Evolutionary conservation across 2,888 invertebrate species (phyloP).

Genomic region (Drosophila algonquin): DNA sequence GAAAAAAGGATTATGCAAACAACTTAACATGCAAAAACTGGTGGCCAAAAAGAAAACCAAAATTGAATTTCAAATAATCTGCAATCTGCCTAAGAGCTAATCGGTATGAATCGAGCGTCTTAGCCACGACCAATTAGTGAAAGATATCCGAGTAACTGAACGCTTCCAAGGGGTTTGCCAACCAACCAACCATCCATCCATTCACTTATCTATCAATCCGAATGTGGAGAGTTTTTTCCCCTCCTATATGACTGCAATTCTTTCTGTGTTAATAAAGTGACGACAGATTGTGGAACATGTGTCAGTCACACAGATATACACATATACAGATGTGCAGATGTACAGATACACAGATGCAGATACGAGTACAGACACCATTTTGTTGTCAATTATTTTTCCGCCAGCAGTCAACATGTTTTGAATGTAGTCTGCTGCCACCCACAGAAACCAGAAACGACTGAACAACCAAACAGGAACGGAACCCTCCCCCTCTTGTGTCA

Average conservation of each 20-base stretch:
- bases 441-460: conserved; percentile 4
- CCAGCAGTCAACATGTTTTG: conserved; percentile 49
- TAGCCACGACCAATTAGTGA: background rate
- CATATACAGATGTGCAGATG: conserved; percentile 21
- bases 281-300: conserved; percentile 34
- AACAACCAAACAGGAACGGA: conserved; percentile 19
- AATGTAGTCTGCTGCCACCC: background rate
- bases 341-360: conserved; percentile 14
- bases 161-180: conserved; percentile 3
- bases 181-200: background rate
- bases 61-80: conserved; percentile 27
- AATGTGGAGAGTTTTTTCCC: background rate
- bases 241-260: conserved; percentile 3
- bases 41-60: conserved; percentile 3
- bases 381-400: conserved; percentile 66
- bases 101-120: conserved; percentile 4
- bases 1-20: conserved; percentile 23
- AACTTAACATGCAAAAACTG: conserved; percentile 10
- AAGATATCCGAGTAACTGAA: conserved; percentile 6
- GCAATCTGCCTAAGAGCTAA: conserved; percentile 23
- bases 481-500: conserved; percentile 21
- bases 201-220: background rate
- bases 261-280: conserved; percentile 49
- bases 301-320: conserved; percentile 32
- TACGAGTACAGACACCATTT: conserved; percentile 41